These are phyloP conservation scores for Melinaea menophilus DNA, from an alignment of 2,888 invertebrate genomes.

Conservation along the genomic window DNA sequence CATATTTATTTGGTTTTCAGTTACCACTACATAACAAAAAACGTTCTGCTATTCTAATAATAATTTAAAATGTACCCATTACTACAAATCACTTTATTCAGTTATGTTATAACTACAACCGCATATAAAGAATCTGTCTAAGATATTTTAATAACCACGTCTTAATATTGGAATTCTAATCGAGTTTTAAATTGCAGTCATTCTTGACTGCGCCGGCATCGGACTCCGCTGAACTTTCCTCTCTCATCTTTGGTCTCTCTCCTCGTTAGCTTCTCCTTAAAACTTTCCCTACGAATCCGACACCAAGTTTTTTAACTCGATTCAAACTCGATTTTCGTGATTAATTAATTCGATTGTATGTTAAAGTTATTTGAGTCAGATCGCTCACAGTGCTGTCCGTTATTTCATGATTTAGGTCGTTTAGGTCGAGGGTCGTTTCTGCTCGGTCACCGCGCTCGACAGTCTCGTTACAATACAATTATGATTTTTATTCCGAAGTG, in stretches of 20 bases:
- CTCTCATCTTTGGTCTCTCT: constrained; percentile 62
- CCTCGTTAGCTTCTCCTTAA: constrained; percentile 75
- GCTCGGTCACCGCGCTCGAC: constrained; percentile 65
- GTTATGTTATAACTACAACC: too few relatives aligned
- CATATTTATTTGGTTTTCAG: background rate
- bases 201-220: constrained; percentile 66
- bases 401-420: constrained; percentile 68
- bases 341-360: constrained; percentile 76
- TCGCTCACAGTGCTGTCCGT: constrained; percentile 47
- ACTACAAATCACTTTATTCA: too few relatives aligned
- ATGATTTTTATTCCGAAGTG: constrained; percentile 44
- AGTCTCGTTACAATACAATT: constrained; percentile 59
- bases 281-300: constrained; percentile 63
- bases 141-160: constrained; percentile 66
- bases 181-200: constrained; percentile 77
- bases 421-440: constrained; percentile 65
- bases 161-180: constrained; percentile 72
- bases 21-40: background rate
- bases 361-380: constrained; percentile 62
- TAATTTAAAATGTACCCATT: too few relatives aligned
- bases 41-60: too few relatives aligned
- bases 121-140: constrained; percentile 39
- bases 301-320: constrained; percentile 70
- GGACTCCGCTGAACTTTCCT: constrained; percentile 63
- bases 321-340: constrained; percentile 64